These are phyloP conservation scores for Formicarius rufipectus DNA, from an alignment of 2,113 vertebrate species.

Conservation along the genomic window DNA sequence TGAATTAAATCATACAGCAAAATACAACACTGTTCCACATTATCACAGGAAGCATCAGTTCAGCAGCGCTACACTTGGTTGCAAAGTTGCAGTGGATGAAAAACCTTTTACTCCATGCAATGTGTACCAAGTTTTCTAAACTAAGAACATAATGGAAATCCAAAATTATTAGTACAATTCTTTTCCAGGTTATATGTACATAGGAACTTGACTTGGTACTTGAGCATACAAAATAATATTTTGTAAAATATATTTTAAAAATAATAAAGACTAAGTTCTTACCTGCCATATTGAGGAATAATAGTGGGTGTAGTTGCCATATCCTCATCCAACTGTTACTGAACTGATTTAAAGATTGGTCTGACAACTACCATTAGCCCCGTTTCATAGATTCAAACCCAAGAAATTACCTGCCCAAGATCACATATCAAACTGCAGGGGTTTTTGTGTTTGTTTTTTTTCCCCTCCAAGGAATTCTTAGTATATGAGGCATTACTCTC, in stretches of 20 bases:
- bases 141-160: accelerated
- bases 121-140: not conserved
- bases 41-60: not conserved
- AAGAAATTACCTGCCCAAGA: not conserved
- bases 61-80: not conserved
- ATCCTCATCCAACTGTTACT: not conserved
- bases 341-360: not conserved
- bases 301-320: not conserved
- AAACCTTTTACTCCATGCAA: not conserved
- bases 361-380: not conserved
- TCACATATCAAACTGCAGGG: not conserved
- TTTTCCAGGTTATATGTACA: accelerated
- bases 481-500: not conserved
- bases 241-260: not conserved
- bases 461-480: not conserved
- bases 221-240: not conserved
- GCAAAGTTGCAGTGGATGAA: not conserved
- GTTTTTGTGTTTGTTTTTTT: accelerated
- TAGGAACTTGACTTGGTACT: not conserved
- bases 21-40: not conserved
- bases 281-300: not conserved
- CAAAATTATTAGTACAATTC: not conserved
- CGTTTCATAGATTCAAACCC: not conserved
- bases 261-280: not conserved
- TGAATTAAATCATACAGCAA: not conserved